Evolutionary conservation across 1,140 invertebrate genomes (phyloP).

Genomic region (Drosophila pallidifrons): DNA sequence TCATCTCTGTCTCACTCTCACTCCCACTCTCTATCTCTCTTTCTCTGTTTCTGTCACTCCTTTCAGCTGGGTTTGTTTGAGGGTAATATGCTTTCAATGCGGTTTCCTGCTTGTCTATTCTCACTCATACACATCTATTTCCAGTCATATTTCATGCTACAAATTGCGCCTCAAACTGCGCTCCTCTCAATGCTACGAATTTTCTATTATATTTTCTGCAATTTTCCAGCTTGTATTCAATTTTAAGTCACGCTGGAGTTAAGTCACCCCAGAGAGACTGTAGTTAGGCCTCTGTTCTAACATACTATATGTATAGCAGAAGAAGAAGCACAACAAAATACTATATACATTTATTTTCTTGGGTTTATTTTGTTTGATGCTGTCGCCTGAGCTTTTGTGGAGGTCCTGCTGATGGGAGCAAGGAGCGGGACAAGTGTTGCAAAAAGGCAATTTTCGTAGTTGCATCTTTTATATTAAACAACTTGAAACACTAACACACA

Average conservation of each 20-base stretch:
- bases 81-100: conserved; percentile 21
- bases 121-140: conserved; percentile 3
- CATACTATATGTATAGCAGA: background rate
- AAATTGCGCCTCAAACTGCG: conserved; percentile 16
- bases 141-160: conserved; percentile 6
- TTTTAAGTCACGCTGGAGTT: conserved; percentile 26
- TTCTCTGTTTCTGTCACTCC: background rate
- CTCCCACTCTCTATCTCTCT: background rate
- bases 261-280: conserved; percentile 8
- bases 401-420: background rate
- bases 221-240: conserved; percentile 40
- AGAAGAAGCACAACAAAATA: conserved; percentile 4
- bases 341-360: conserved; percentile 17
- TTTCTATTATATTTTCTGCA: conserved; percentile 63
- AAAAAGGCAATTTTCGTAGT: conserved; percentile 71
- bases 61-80: background rate
- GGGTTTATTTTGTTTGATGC: conserved; percentile 29
- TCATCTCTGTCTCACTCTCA: background rate
- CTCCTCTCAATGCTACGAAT: conserved; percentile 4
- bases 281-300: conserved; percentile 20
- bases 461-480: conserved; percentile 68
- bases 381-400: conserved; percentile 25
- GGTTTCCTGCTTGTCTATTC: conserved; percentile 12
- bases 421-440: conserved; percentile 28
- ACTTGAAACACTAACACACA: conserved; percentile 36